These are phyloP conservation scores for Aleiodes sp. DNA, from an alignment of 1,140 invertebrate genomes.

Conservation along the genomic window DNA sequence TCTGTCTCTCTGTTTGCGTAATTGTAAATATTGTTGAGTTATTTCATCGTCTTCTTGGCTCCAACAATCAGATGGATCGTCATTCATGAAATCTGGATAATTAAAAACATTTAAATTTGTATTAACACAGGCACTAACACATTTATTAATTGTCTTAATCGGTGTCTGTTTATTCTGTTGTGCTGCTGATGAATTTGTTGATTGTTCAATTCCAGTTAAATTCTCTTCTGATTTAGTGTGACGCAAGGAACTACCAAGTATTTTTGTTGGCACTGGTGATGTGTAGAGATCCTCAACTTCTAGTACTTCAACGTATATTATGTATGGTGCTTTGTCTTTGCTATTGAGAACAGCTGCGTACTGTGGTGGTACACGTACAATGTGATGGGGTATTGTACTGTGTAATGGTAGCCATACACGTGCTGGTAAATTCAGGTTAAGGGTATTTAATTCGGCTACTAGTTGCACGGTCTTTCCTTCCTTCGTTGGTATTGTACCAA, in stretches of 20 bases:
- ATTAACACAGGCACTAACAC: too few species aligned
- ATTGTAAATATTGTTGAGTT: conserved; percentile 73
- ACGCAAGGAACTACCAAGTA: conserved; percentile 80
- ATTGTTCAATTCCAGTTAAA: conserved; percentile 68
- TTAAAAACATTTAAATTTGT: conserved; percentile 43
- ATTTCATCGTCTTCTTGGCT: conserved; percentile 97
- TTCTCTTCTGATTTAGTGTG: conserved; percentile 96
- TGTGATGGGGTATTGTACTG: conserved; percentile 77
- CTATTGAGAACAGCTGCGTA: conserved; percentile 97
- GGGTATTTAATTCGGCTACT: conserved; percentile 88
- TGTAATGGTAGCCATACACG: conserved; percentile 95
- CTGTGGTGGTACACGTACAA: conserved; percentile 92
- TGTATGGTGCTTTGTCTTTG: conserved; percentile 98
- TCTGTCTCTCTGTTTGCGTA: conserved; percentile 72
- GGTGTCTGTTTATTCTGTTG: conserved; percentile 53
- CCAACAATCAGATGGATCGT: conserved; percentile 82
- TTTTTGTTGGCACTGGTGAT: conserved; percentile 81
- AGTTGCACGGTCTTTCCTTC: conserved; percentile 91
- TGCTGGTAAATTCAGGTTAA: conserved; percentile 97
- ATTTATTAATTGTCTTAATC: conserved; percentile 43
- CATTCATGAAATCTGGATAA: conserved; percentile 56
- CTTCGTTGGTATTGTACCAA: conserved; percentile 92
- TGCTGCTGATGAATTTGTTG: conserved; percentile 52
- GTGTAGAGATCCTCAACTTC: conserved; percentile 89
- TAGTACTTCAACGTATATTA: conserved; percentile 96